Conservation (phyloP, 2,113 vertebrate species). For the Capra hircus region DNA sequence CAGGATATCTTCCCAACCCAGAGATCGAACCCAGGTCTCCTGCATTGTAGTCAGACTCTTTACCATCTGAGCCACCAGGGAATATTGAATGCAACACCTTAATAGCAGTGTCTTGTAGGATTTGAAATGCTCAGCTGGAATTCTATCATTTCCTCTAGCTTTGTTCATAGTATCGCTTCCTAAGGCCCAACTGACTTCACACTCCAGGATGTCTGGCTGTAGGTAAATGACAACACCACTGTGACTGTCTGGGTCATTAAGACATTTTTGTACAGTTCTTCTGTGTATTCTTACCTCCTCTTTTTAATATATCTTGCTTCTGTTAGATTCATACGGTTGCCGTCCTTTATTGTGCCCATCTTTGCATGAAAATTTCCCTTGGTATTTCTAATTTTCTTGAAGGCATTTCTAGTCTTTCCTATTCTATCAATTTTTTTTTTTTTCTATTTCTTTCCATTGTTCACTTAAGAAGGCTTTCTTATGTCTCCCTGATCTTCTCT, state of each 20-base stretch:
- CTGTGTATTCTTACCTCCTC: not conserved
- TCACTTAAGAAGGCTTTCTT: not conserved
- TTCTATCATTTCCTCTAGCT: not conserved
- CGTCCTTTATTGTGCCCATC: not conserved
- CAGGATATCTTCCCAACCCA: too few relatives aligned
- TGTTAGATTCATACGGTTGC: not conserved
- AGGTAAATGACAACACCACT: not conserved
- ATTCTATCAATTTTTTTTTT: not conserved
- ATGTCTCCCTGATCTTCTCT: not conserved
- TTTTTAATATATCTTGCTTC: not conserved
- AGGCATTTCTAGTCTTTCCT: not conserved
- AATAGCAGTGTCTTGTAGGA: not conserved
- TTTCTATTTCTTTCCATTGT: not conserved
- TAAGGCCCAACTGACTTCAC: not conserved
- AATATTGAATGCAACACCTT: not conserved
- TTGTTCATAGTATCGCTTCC: not conserved
- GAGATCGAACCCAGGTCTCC: too few relatives aligned
- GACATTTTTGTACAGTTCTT: not conserved
- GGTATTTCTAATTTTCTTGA: not conserved
- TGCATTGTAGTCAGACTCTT: too few relatives aligned
- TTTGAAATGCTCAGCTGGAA: not conserved
- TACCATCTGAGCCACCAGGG: too few relatives aligned
- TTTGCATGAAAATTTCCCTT: not conserved
- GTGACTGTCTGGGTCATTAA: not conserved
- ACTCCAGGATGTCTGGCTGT: not conserved